Evolutionary conservation across 2,888 invertebrate species (phyloP).

Genomic region (Drosophila fungiperda): DNA sequence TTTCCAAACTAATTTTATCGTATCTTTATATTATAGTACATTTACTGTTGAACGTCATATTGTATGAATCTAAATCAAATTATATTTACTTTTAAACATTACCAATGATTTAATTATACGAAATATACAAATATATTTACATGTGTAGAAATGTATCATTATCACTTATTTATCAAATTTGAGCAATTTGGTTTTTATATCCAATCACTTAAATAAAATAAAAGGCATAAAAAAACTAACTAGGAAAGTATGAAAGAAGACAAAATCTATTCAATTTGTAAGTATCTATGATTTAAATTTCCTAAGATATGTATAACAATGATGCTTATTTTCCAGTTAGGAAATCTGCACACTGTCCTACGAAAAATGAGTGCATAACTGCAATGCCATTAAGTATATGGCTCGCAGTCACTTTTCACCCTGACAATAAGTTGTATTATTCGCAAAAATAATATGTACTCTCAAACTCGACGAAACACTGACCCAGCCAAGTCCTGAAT

Average conservation of each 20-base stretch:
- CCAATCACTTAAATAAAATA: neutral
- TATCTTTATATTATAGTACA: conserved; percentile 37
- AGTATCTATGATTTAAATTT: neutral
- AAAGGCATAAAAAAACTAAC: neutral
- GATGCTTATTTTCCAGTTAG: neutral
- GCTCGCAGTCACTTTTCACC: neutral
- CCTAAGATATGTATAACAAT: neutral
- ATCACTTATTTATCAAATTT: conserved; percentile 3
- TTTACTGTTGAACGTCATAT: conserved; percentile 72
- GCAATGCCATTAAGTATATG: neutral
- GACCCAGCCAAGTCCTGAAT: conserved; percentile 18
- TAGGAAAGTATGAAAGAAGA: neutral
- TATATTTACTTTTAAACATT: conserved; percentile 47
- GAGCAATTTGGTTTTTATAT: neutral
- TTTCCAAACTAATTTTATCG: conserved; percentile 60
- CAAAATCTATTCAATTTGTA: neutral
- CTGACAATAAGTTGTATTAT: neutral
- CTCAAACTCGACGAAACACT: conserved; percentile 9
- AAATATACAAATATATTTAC: conserved; percentile 11
- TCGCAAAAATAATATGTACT: conserved; percentile 1
- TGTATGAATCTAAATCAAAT: conserved; percentile 56
- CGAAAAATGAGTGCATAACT: neutral
- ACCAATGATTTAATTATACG: conserved; percentile 60
- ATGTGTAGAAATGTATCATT: conserved; percentile 7
- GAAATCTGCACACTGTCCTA: neutral